These are phyloP conservation scores for Habrosyne pyritoides DNA, from an alignment of 2,888 invertebrate species.

Conservation along the genomic window DNA sequence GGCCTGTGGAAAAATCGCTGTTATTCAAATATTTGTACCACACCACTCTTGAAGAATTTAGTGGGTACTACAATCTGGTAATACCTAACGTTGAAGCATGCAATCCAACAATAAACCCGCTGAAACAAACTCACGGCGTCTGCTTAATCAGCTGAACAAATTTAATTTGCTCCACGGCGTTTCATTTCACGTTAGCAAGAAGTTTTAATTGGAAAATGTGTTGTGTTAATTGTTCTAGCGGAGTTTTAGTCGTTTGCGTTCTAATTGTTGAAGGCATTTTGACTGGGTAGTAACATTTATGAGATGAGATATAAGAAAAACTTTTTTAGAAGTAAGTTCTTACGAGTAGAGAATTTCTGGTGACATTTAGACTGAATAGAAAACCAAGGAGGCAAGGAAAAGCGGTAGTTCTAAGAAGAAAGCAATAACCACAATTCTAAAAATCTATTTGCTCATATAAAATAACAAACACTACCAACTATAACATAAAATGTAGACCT, in stretches of 20 bases:
- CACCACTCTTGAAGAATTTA: neutral
- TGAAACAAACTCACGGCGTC: slow-evolving; percentile 39
- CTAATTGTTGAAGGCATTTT: slow-evolving; percentile 18
- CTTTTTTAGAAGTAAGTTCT: too few relatives aligned
- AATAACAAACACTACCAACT: too few relatives aligned
- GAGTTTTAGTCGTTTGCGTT: slow-evolving; percentile 17
- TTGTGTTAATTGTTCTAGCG: slow-evolving; percentile 18
- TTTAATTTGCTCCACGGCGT: slow-evolving; percentile 40
- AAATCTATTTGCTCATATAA: too few relatives aligned
- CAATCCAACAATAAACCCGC: slow-evolving; percentile 42
- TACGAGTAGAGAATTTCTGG: too few relatives aligned
- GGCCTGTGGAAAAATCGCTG: neutral
- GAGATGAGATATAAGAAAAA: too few relatives aligned
- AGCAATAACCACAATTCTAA: too few relatives aligned
- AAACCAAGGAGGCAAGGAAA: too few relatives aligned
- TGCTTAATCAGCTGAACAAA: slow-evolving; percentile 44
- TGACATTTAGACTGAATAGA: too few relatives aligned
- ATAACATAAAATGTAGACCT: neutral
- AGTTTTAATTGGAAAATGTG: slow-evolving; percentile 40
- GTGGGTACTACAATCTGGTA: slow-evolving; percentile 12
- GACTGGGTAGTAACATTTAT: too few relatives aligned
- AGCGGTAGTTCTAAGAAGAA: too few relatives aligned
- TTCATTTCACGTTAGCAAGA: slow-evolving; percentile 22
- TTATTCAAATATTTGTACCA: neutral
- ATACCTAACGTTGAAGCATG: slow-evolving; percentile 32